Evolutionary conservation across 2,113 vertebrate genomes (phyloP), one percentile per base, ranked within the genome.

Genomic region (Amazona vittata): DNA sequence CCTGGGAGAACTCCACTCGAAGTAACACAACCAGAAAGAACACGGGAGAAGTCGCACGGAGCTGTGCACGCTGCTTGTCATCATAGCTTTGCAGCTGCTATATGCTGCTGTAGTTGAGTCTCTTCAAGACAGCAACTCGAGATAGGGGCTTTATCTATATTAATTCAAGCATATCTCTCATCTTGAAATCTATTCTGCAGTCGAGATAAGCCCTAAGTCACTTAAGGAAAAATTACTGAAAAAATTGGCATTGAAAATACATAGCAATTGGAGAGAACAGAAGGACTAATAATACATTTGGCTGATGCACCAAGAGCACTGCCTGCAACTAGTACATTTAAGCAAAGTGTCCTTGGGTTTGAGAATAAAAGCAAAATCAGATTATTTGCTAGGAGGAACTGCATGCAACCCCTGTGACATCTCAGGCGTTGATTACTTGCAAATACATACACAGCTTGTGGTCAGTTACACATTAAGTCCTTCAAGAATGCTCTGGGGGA

Each of bases 41-140:
- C 8, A 47, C 0, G 1, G 53, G 33, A 59, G 62, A 19, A 39
- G 43, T 46, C 37, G 70, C 5, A 29, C 0, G 4, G 75, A 52
- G 39, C 59, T 37, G 57, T 2, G 2, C n/a, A 31, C 2, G 41
- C 63, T 85, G 78, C 39, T 33, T 44, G 9, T 53, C 75, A 28
- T n/a, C 35, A 18, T 1, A 53, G 76, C 63, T 65, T 55, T 57
- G 25, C 44, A 86, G 44, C 53, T 75, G 18, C 60, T 50, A 3
- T 17, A 17, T 20, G 8, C 60, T 91, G 21, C 29, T 62, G 24
- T 31, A 31, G 35, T n/a, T 35, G 24, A 65, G 25, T 75, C 26
- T 76, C 55, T 71, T 81, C 25, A 29, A 67, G 49, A 70, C 0
- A 86, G 55, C 55, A 46, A 20, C 44, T 67, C 71, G 53, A 46